Evolutionary conservation across 2,113 vertebrate genomes (phyloP).

Genomic region (Peromyscus polionotus): DNA sequence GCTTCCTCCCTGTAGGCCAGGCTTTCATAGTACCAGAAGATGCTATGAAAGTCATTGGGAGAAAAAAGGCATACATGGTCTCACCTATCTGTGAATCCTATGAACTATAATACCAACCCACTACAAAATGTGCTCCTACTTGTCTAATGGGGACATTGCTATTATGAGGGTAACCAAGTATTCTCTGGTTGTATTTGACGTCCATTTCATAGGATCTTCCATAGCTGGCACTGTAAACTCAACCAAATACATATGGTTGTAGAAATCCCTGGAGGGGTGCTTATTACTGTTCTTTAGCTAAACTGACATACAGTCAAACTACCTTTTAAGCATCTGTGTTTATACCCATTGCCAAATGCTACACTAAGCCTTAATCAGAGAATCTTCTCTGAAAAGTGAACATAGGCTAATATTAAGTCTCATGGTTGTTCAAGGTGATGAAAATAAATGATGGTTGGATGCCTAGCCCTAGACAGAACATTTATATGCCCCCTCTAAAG

Average conservation of each 20-base stretch:
- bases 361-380: not conserved
- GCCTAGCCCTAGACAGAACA: too few relatives aligned
- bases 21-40: too few relatives aligned
- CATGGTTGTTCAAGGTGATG: not conserved
- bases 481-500: not conserved
- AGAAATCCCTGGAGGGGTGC: not conserved
- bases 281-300: not conserved
- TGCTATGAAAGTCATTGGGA: not conserved
- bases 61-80: not conserved
- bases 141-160: not conserved
- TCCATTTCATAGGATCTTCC: not conserved
- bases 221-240: not conserved
- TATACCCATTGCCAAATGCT: not conserved
- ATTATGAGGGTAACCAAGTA: not conserved
- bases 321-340: not conserved
- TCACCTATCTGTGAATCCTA: not conserved
- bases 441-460: not conserved
- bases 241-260: not conserved
- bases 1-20: too few relatives aligned
- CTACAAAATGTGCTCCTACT: not conserved
- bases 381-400: not conserved
- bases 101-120: not conserved
- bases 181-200: not conserved
- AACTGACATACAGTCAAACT: not conserved
- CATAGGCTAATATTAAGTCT: not conserved